These are phyloP conservation scores for Mythimna vitellina DNA, from an alignment of 2,888 invertebrate genomes.

Conservation along the genomic window DNA sequence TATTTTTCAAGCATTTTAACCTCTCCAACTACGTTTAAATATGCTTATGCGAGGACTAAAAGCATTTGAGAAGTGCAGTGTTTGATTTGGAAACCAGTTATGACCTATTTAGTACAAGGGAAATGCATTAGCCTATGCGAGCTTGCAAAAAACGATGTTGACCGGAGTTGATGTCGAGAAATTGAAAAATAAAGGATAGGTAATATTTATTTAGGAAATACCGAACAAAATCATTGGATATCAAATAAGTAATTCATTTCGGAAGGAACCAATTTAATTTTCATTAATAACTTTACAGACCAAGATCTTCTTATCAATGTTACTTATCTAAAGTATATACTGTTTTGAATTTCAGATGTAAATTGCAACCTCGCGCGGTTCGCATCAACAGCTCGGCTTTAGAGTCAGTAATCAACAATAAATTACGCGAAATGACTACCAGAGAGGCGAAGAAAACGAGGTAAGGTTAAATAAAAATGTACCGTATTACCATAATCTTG, in stretches of 20 bases:
- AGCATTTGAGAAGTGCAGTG: not conserved
- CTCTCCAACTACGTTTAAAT: not conserved
- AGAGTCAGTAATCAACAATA: slow-evolving; percentile 88
- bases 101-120: slow-evolving; percentile 23
- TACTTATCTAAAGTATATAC: slow-evolving; percentile 12
- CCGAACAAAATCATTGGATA: not conserved
- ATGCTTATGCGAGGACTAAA: slow-evolving; percentile 3
- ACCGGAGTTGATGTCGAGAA: not conserved
- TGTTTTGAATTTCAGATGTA: slow-evolving; percentile 86
- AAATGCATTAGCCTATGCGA: slow-evolving; percentile 10
- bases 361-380: slow-evolving; percentile 89
- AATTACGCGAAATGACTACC: slow-evolving; percentile 84
- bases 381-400: slow-evolving; percentile 90
- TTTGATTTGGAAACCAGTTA: slow-evolving; percentile 31
- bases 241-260: not conserved
- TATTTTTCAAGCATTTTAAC: slow-evolving; percentile 1
- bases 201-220: not conserved
- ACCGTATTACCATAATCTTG: slow-evolving; percentile 5
- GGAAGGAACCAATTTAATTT: not conserved
- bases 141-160: not conserved
- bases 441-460: slow-evolving; percentile 83
- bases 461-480: slow-evolving; percentile 66
- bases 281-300: not conserved
- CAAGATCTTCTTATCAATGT: not conserved
- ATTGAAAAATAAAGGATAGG: not conserved